Conservation (phyloP, 1,140 invertebrate species). For the Danaus melanippus region DNA sequence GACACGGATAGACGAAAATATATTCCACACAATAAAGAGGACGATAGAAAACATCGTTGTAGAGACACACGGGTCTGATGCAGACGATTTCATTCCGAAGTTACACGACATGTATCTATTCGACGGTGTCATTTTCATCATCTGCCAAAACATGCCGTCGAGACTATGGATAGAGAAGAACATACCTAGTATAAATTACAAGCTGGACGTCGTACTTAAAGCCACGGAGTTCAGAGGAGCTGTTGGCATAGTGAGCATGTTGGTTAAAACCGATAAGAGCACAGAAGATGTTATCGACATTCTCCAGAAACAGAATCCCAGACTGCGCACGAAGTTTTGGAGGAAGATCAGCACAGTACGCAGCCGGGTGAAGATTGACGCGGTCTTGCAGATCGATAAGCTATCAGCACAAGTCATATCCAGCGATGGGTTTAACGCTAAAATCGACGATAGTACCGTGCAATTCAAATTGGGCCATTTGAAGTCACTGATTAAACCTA, state of each 20-base stretch:
- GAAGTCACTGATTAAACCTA: slow-evolving; percentile 38
- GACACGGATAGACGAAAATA: slow-evolving; percentile 37
- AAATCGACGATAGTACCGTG: slow-evolving; percentile 27
- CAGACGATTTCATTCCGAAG: slow-evolving; percentile 32
- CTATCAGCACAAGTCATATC: slow-evolving; percentile 53
- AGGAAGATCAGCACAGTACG: slow-evolving; percentile 47
- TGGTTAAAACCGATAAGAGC: slow-evolving; percentile 34
- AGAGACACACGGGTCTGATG: slow-evolving; percentile 23
- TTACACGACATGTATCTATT: slow-evolving; percentile 57
- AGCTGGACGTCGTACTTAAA: slow-evolving; percentile 36
- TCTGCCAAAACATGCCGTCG: slow-evolving; percentile 39
- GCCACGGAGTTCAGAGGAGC: slow-evolving; percentile 53
- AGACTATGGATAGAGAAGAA: slow-evolving; percentile 41
- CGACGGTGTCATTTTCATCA: slow-evolving; percentile 61
- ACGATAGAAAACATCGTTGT: slow-evolving; percentile 41
- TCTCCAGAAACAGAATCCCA: slow-evolving; percentile 52
- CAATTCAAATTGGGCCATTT: slow-evolving; percentile 54
- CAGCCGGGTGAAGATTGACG: slow-evolving; percentile 38
- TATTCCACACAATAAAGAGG: slow-evolving; percentile 43
- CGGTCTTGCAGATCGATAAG: slow-evolving; percentile 57
- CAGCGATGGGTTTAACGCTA: slow-evolving; percentile 34
- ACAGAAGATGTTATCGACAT: slow-evolving; percentile 42
- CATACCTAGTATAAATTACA: slow-evolving; percentile 30
- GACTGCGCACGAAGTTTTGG: slow-evolving; percentile 57
- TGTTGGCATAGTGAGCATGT: slow-evolving; percentile 56